A percentile compares a stretch with the other conserved stretches of the same genome.
Conservation (phyloP, 1,140 invertebrate genomes). For the Chrysopa pallens region DNA sequence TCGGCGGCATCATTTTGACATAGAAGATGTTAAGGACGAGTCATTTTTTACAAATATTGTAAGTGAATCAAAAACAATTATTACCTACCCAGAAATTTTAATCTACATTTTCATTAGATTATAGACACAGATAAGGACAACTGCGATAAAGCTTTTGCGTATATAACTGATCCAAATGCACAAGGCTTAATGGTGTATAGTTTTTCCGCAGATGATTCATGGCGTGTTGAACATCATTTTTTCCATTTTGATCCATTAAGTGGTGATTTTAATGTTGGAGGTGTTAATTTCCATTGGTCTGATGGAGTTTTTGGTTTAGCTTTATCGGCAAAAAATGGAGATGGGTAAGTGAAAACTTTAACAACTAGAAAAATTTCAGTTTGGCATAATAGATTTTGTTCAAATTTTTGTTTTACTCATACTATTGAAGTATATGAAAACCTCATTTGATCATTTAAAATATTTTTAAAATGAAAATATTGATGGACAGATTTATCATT, state of each 20-base stretch:
- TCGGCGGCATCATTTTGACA: conserved; percentile 41
- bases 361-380: too few relatives aligned
- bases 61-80: conserved; percentile 6
- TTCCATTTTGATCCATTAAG: conserved; percentile 63
- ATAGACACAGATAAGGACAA: conserved; percentile 43
- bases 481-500: too few relatives aligned
- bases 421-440: too few relatives aligned
- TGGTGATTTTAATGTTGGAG: conserved; percentile 48
- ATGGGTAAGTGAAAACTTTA: conserved; percentile 18
- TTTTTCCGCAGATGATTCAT: conserved; percentile 48
- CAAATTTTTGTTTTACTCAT: too few relatives aligned
- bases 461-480: too few relatives aligned
- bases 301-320: conserved; percentile 55
- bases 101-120: conserved; percentile 14
- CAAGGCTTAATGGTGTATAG: conserved; percentile 61
- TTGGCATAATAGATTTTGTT: too few relatives aligned
- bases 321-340: conserved; percentile 32
- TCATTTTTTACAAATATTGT: conserved; percentile 50
- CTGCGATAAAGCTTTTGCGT: conserved; percentile 54
- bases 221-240: conserved; percentile 58
- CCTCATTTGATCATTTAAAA: too few relatives aligned
- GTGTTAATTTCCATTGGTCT: conserved; percentile 59
- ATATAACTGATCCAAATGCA: conserved; percentile 51
- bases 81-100: too few relatives aligned
- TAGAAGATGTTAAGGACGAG: conserved; percentile 41